These are phyloP conservation scores for Nanger granti DNA, from an alignment of 2,113 vertebrate genomes.

Conservation along the genomic window DNA sequence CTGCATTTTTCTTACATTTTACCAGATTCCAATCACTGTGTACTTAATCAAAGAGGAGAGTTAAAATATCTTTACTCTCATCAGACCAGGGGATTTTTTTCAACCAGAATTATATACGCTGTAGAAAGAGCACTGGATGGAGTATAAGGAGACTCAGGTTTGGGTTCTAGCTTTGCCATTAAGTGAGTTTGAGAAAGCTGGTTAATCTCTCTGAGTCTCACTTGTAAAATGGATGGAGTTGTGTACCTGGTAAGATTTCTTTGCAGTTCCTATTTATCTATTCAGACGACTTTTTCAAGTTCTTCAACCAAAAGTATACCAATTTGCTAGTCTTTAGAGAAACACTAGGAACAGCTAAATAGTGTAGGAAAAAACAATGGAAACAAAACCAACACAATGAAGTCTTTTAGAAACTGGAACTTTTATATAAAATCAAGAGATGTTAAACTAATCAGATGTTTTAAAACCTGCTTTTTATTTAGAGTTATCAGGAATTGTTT, in stretches of 20 bases:
- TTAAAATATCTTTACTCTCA: neutral
- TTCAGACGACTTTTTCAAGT: neutral
- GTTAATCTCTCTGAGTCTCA: neutral
- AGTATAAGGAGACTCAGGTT: neutral
- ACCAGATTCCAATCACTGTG: neutral
- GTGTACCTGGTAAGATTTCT: neutral
- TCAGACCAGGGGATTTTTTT: neutral
- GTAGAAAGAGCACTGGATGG: neutral
- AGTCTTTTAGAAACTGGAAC: neutral
- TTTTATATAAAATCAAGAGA: constrained; percentile 1
- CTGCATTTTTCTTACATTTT: neutral
- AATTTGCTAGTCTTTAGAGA: neutral
- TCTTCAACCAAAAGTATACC: neutral
- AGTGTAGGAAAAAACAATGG: neutral
- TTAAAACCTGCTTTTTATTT: neutral
- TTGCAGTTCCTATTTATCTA: neutral
- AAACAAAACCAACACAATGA: neutral
- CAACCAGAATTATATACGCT: neutral
- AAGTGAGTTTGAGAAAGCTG: neutral
- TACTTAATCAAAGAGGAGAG: neutral
- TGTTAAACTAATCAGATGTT: neutral
- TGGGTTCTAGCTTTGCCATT: neutral
- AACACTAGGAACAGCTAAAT: neutral
- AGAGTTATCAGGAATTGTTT: neutral
- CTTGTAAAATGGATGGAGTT: neutral